Base-by-base conservation (phyloP, 1,140 invertebrate genomes). In the Luehdorfia chinensis region DNA sequence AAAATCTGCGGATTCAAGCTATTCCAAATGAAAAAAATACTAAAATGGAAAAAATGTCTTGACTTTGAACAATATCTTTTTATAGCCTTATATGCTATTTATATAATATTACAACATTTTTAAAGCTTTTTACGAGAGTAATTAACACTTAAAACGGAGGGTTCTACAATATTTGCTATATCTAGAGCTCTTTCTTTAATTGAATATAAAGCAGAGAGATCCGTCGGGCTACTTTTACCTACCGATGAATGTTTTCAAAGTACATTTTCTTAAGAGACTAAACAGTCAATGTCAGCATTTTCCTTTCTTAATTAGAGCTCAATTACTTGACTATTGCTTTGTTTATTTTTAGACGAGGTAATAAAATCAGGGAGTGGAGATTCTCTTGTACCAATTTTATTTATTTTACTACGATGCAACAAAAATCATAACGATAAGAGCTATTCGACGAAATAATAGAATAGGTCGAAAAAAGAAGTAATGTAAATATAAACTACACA, bases 281-380 rank as follows among this genome's bases (percentile, higher is more conserved):
- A 76, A 66, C 69, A 72, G 76, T 75, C 60, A 61, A 60, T 68
- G 59, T 66, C 66, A 72, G 58, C 67, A 59, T 72, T 80, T 77
- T 71, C 75, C 66, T 76, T 74, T 66, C 61, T 66, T 78, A 83
- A 83, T 83, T 83, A 83, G 68, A 76, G 76, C 72, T 74, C 67
- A 78, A 83, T 78, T 76, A 76, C 66, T 68, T 72, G 63, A 69
- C 61, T 67, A 80, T 83, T 59, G 67, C 66, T 60, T 56, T 70
- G 65, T 77, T 76, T 71, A 75, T 70, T 68, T 57, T 55, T 55
- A 44, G 55, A 50, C 49, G 39, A 59, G 46, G 46, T 60, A 61
- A 61, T 59, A 59, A 53, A 48, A 46, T 46, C 14, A 32, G 37
- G 9, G 27, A 41, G 37, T 5, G 21, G 27, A 31, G 46, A 37